A percentile compares a stretch with the other conserved stretches of the same genome.
These are phyloP conservation scores for Chromoteleia sp. DNA, from an alignment of 2,888 invertebrate species.

Conservation along the genomic window DNA sequence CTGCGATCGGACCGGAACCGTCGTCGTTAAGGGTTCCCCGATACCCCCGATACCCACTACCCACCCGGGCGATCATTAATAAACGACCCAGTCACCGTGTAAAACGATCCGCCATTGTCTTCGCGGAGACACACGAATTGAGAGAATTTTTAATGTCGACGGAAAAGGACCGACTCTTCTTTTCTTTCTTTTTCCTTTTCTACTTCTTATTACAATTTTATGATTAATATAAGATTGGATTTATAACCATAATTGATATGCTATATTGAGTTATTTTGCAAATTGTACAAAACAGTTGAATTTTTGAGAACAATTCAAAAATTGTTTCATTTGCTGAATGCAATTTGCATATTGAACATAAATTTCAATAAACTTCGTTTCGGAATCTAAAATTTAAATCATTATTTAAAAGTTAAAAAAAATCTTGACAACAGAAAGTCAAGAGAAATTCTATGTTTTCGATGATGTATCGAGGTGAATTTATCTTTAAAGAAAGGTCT, in stretches of 20 bases:
- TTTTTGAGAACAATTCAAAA: no score
- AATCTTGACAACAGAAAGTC: not conserved
- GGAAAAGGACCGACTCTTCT: slow-evolving; percentile 2
- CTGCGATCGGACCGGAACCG: slow-evolving; percentile 63
- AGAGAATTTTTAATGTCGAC: slow-evolving; percentile 41
- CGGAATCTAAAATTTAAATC: not conserved
- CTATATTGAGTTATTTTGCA: no score
- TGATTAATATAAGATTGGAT: slow-evolving; percentile 12
- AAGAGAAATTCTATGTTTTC: not conserved
- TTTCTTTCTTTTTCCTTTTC: no score
- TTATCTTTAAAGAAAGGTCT: not conserved
- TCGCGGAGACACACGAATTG: slow-evolving; percentile 68
- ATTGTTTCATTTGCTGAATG: no score
- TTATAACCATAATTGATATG: no score
- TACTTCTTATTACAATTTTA: not conserved
- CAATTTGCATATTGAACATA: no score
- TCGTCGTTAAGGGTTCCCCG: slow-evolving; percentile 69
- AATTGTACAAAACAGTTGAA: no score
- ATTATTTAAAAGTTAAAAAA: not conserved
- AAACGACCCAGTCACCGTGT: slow-evolving; percentile 80
- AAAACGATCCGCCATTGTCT: slow-evolving; percentile 80
- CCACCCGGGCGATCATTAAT: slow-evolving; percentile 79
- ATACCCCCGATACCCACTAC: slow-evolving; percentile 67
- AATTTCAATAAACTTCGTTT: no score
- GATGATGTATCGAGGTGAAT: no score